Evolutionary conservation across 1,140 invertebrate species (phyloP).

Genomic region (Melitaea cinxia): DNA sequence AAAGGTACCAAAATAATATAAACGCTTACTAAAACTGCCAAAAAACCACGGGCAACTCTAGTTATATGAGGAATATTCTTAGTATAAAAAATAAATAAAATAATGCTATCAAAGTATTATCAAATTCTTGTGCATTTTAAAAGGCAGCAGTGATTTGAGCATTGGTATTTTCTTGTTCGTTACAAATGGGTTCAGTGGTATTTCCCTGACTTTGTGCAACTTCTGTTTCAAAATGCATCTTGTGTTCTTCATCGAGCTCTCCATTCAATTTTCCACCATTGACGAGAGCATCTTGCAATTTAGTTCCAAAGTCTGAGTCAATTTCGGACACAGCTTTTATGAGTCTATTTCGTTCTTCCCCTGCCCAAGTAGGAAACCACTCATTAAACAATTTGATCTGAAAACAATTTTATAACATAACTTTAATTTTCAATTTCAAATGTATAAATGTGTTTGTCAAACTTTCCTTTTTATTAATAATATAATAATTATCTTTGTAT

Average conservation of each 20-base stretch:
- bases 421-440: too few species aligned
- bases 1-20: constrained; percentile 9
- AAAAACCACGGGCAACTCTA: background rate
- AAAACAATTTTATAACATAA: constrained; percentile 35
- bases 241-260: constrained; percentile 42
- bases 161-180: constrained; percentile 52
- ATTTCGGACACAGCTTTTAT: constrained; percentile 86
- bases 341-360: constrained; percentile 87
- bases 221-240: constrained; percentile 11
- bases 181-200: constrained; percentile 26
- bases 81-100: constrained; percentile 30
- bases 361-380: constrained; percentile 92
- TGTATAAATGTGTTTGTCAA: too few species aligned
- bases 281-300: constrained; percentile 83
- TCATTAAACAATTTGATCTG: constrained; percentile 92
- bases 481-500: background rate
- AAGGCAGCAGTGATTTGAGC: constrained; percentile 72
- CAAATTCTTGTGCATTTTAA: constrained; percentile 41
- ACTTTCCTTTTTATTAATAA: background rate
- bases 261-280: constrained; percentile 68
- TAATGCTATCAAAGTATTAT: constrained; percentile 20
- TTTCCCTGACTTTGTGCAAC: constrained; percentile 27
- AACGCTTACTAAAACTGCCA: background rate
- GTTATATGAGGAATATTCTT: constrained; percentile 16
- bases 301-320: constrained; percentile 87